Percentiles rank a stretch among this genome's conserved stretches.
Evolutionary conservation across 1,140 invertebrate genomes (phyloP).

Genomic region (Temnothorax longispinosus): DNA sequence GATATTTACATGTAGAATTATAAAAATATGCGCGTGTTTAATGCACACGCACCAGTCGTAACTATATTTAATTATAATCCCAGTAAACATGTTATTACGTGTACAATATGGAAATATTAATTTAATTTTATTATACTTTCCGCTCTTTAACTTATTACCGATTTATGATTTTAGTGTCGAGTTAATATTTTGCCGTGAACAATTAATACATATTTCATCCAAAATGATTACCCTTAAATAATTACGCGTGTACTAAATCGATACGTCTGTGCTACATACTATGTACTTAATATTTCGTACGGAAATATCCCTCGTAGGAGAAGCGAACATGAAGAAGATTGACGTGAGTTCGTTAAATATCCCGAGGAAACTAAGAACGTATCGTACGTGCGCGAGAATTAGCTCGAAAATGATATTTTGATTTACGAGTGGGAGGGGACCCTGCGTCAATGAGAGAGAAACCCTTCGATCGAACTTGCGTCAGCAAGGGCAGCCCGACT

Average conservation of each 20-base stretch:
- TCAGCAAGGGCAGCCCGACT: slow-evolving; percentile 13
- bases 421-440: slow-evolving; percentile 18
- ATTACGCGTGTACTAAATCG: background rate
- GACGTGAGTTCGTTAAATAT: slow-evolving; percentile 30
- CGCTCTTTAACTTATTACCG: background rate
- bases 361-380: slow-evolving; percentile 21
- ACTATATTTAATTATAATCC: background rate
- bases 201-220: background rate
- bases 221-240: background rate
- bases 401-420: slow-evolving; percentile 53
- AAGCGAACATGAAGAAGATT: slow-evolving; percentile 36
- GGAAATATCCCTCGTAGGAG: background rate
- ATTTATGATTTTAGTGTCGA: background rate
- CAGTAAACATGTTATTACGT: background rate
- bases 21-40: background rate
- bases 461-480: slow-evolving; percentile 26
- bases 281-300: background rate
- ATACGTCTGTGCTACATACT: background rate
- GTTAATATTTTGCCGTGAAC: background rate
- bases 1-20: background rate
- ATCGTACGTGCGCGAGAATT: background rate
- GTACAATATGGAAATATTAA: background rate
- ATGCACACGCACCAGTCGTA: background rate
- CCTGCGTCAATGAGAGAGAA: slow-evolving; percentile 26
- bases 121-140: background rate